phyloP scores from a whole-genome alignment of 2,888 invertebrate species.

The Nemotelus pantherinus region DNA sequence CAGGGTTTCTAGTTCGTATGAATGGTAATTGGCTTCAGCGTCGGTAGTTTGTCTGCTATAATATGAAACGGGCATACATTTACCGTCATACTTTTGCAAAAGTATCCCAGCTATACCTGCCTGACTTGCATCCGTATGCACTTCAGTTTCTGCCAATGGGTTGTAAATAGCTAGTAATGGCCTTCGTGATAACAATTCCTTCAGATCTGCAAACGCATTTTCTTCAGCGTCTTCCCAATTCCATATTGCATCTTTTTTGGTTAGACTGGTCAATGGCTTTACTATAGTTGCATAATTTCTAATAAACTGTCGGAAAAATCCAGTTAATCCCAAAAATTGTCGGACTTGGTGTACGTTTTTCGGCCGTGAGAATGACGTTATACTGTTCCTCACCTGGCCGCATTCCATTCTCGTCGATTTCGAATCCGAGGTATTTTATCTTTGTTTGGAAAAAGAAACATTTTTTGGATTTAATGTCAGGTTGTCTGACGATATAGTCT shows the following conservation, averaged over 20 bases:
- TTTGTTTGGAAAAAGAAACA: slow-evolving; percentile 51
- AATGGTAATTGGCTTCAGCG: slow-evolving; percentile 58
- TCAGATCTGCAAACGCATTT: not conserved
- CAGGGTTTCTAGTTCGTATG: slow-evolving; percentile 61
- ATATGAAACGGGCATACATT: slow-evolving; percentile 56
- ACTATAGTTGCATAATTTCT: slow-evolving; percentile 11
- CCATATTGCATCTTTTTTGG: not conserved
- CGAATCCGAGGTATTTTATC: slow-evolving; percentile 53
- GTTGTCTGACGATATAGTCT: slow-evolving; percentile 28
- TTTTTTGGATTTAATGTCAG: slow-evolving; percentile 40
- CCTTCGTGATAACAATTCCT: not conserved
- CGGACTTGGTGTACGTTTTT: slow-evolving; percentile 13
- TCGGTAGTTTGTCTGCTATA: slow-evolving; percentile 56
- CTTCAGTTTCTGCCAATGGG: slow-evolving; percentile 49
- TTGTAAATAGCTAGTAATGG: not conserved
- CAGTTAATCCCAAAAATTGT: slow-evolving; percentile 24
- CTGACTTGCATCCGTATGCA: slow-evolving; percentile 57
- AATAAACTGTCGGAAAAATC: slow-evolving; percentile 17
- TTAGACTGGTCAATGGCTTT: slow-evolving; percentile 50
- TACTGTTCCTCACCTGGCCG: not conserved
- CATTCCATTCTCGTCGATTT: slow-evolving; percentile 2
- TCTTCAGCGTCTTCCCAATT: not conserved
- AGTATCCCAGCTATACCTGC: slow-evolving; percentile 55
- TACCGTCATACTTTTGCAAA: slow-evolving; percentile 46
- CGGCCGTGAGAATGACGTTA: not conserved